These are phyloP conservation scores for Cichlasoma orientale DNA, from an alignment of 2,797 vertebrate genomes.

Conservation along the genomic window DNA sequence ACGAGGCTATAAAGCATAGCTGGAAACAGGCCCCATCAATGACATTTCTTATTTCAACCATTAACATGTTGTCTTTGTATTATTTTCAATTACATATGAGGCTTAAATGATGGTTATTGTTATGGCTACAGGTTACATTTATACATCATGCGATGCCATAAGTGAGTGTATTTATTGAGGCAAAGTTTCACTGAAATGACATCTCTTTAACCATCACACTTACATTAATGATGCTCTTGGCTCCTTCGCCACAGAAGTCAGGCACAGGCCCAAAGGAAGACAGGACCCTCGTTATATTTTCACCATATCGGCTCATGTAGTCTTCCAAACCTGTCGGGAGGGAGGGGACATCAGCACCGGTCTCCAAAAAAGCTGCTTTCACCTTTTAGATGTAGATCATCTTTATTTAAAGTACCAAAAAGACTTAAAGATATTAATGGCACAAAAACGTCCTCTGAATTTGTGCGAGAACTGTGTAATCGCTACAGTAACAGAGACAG, in stretches of 20 bases:
- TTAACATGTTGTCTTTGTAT: neutral
- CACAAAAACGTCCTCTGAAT: neutral
- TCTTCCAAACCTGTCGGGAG: constrained; percentile 84
- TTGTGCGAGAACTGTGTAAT: neutral
- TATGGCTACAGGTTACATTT: neutral
- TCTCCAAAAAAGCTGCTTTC: neutral
- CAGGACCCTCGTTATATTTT: constrained; percentile 86
- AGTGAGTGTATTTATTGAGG: neutral
- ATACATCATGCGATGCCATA: neutral
- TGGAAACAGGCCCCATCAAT: neutral
- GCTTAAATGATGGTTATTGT: neutral
- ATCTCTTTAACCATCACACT: constrained; percentile 16
- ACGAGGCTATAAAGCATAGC: neutral
- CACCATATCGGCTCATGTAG: constrained; percentile 89
- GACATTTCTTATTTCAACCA: neutral
- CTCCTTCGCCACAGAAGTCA: constrained; percentile 84
- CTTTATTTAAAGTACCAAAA: neutral
- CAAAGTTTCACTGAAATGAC: neutral
- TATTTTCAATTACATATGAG: neutral
- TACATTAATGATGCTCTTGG: constrained; percentile 84
- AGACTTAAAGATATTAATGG: neutral
- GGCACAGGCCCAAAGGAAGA: constrained; percentile 89
- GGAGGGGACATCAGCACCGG: neutral
- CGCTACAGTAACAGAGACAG: neutral
- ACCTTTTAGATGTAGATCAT: neutral